A percentile compares a stretch with the other conserved stretches of the same genome.
Evolutionary conservation across 2,888 invertebrate genomes (phyloP).

Genomic region (Eudemis profundana): DNA sequence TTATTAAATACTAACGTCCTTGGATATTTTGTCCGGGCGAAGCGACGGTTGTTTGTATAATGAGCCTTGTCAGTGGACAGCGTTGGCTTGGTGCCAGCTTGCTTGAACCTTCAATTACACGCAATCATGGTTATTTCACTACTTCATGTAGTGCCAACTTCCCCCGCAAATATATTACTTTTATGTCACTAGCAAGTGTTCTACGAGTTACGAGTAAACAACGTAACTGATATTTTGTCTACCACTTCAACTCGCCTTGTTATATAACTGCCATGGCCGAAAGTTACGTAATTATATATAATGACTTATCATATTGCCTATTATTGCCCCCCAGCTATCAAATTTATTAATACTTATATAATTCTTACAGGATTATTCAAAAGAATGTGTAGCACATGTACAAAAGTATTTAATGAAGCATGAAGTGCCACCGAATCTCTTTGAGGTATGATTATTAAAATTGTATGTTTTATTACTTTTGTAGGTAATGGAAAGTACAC

Average conservation of each 20-base stretch:
- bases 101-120: constrained; percentile 48
- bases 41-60: constrained; percentile 65
- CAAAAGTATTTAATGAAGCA: constrained; percentile 99
- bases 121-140: constrained; percentile 43
- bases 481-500: background rate
- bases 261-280: constrained; percentile 16
- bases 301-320: constrained; percentile 28
- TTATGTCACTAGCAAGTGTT: constrained; percentile 21
- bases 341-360: constrained; percentile 32
- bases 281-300: constrained; percentile 25
- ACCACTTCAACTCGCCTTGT: constrained; percentile 18
- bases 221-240: constrained; percentile 29
- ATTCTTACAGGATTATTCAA: constrained; percentile 96
- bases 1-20: constrained; percentile 49
- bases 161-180: constrained; percentile 33
- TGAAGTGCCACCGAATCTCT: constrained; percentile 98
- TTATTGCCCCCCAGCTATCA: constrained; percentile 36
- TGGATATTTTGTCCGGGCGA: constrained; percentile 55
- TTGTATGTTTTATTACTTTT: background rate
- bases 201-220: constrained; percentile 28
- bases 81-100: constrained; percentile 61
- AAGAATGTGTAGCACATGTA: constrained; percentile 98
- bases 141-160: constrained; percentile 33
- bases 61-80: constrained; percentile 66
- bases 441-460: constrained; percentile 90